Base-by-base conservation (phyloP, 2,113 vertebrate species). In the Ivindomyrus marchei region DNA sequence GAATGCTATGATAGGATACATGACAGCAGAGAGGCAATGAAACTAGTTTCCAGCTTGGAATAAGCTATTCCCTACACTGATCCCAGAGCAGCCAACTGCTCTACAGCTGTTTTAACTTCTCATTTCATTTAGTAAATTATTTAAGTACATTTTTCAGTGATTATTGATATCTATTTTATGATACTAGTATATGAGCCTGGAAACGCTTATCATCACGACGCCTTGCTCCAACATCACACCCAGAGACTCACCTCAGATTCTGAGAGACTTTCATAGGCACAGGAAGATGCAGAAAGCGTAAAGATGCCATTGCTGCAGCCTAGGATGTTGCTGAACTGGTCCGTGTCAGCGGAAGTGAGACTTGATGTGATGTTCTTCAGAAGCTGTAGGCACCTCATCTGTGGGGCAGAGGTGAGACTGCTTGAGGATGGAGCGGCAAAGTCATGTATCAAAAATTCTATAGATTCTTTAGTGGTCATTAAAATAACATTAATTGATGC, bases 291-390 rank as follows among this genome's bases (percentile, higher is more conserved):
- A 7, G 62, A 19, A 53, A 89, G 86, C 7, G 84, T 52, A 0
- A 90, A 15, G 0, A 91, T 21, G 31, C 46, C 89, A 45, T 49
- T 88, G 1, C 90, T 36, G 9, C 88, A 90, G 42, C 85, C 80
- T 9, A 90, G 19, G 31, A 90, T 53, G 13, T 9, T 50, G 52
- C 88, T 6, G 87, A 10, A 11, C 4, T 36, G 17, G 80, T 47
- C 17, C 11, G 45, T 70, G 24, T 19, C 27, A 49, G 90, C 47
- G 24, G 80, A 31, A 84, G 45, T 15, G 45, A 88, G 0, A 5
- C 24, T 45, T 36, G 88, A n/a, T 3, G 21, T 45, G 4, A 15
- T 45, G 49, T 74, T 90, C 87, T 88, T n/a, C 1, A 91, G 58
- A 1, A 52, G 4, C 50, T 87, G 19, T 7, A 92, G 85, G 27